phyloP scores from a whole-genome alignment of 92 coral and sea anemone species.

The Pocillopora grandis region DNA sequence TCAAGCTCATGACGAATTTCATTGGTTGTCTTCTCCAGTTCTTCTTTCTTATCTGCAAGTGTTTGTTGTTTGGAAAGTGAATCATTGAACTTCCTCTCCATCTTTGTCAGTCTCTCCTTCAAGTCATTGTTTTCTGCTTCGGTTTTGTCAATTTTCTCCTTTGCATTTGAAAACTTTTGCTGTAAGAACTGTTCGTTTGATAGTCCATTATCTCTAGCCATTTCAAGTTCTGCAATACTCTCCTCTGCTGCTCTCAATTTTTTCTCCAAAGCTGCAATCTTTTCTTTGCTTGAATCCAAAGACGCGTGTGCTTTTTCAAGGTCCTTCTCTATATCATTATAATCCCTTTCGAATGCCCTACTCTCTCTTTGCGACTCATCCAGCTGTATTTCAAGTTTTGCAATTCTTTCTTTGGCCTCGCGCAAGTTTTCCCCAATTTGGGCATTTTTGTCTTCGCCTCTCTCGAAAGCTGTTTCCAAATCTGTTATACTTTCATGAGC shows the following conservation, averaged over 20 bases:
- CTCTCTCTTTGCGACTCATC: constrained; percentile 48
- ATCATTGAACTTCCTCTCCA: constrained; percentile 59
- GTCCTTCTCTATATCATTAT: constrained; percentile 47
- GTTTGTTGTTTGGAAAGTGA: constrained; percentile 49
- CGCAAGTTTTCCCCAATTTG: constrained; percentile 47
- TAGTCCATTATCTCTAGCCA: constrained; percentile 58
- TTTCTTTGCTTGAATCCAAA: constrained; percentile 45
- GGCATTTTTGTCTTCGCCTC: constrained; percentile 57
- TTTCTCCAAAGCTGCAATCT: constrained; percentile 47
- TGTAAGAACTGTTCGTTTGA: constrained; percentile 73
- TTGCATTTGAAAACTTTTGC: constrained; percentile 58
- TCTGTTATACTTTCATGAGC: constrained; percentile 68
- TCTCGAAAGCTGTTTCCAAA: constrained; percentile 70
- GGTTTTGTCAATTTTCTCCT: constrained; percentile 57
- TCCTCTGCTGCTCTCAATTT: constrained; percentile 56
- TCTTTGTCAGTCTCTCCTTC: constrained; percentile 52
- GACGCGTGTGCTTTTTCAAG: constrained; percentile 38
- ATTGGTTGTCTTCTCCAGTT: constrained; percentile 62
- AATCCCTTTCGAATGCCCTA: constrained; percentile 42
- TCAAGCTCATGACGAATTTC: constrained; percentile 69
- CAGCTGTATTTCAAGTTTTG: constrained; percentile 44
- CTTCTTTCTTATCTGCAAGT: constrained; percentile 62
- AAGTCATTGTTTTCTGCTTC: constrained; percentile 53
- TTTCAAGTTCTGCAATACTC: constrained; percentile 56
- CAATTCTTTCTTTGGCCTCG: constrained; percentile 54